Evolutionary conservation across 2,113 vertebrate genomes (phyloP).

Genomic region (Prionailurus bengalensis): DNA sequence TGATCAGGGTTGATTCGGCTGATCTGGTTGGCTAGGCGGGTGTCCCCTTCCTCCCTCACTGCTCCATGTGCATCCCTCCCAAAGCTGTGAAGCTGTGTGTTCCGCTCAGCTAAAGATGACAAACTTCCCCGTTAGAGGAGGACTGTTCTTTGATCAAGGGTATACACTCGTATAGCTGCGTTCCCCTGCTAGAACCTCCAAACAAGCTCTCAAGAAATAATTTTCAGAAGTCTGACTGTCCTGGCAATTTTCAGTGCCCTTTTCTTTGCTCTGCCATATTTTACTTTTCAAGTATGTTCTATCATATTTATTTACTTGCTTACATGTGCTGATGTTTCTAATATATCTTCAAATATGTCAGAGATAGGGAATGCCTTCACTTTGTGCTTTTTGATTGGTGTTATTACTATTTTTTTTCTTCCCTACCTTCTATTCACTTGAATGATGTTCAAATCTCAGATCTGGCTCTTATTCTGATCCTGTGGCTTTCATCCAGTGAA

Average conservation of each 20-base stretch:
- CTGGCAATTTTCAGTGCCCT: neutral
- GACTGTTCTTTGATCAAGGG: no score
- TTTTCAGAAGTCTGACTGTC: neutral
- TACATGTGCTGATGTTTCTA: neutral
- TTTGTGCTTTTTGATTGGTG: neutral
- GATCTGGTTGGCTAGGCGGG: no score
- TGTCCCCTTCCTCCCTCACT: no score
- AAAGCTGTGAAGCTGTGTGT: no score
- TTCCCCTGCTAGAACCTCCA: no score
- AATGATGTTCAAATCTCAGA: neutral
- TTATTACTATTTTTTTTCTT: neutral
- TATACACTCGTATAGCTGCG: no score
- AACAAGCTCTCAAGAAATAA: neutral
- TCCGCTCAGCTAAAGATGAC: no score
- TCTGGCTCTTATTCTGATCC: neutral
- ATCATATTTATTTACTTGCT: neutral
- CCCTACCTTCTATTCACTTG: neutral
- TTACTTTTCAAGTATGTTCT: neutral
- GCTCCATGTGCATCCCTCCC: no score
- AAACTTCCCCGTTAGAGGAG: no score
- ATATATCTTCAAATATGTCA: neutral
- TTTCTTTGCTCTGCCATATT: neutral
- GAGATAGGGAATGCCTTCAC: neutral
- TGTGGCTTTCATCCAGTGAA: neutral
- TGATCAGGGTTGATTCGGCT: no score